phyloP scores from a whole-genome alignment of 1,140 invertebrate genomes.

The Cydia amplana region DNA sequence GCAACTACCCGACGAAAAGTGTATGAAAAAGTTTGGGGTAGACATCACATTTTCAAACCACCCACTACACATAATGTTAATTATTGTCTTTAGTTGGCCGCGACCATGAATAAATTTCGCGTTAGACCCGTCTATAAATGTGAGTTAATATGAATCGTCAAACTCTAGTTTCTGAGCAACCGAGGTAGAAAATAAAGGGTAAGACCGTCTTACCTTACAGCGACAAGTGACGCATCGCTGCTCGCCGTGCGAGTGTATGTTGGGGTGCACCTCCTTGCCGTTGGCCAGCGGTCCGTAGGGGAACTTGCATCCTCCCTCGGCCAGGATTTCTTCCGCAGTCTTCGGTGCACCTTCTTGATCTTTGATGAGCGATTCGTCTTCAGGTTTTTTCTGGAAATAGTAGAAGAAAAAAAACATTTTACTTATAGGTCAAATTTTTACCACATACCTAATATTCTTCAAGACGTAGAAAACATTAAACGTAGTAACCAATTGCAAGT shows the following conservation, averaged over 20 bases:
- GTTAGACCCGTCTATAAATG: too few relatives aligned
- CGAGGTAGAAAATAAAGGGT: too few relatives aligned
- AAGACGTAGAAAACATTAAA: too few relatives aligned
- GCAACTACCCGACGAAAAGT: too few relatives aligned
- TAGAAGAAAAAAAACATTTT: neutral
- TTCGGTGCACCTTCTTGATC: conserved; percentile 78
- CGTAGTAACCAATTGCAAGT: too few relatives aligned
- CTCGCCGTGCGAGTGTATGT: conserved; percentile 89
- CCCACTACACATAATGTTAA: too few relatives aligned
- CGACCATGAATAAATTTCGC: too few relatives aligned
- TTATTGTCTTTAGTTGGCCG: too few relatives aligned
- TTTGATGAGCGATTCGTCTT: conserved; percentile 69
- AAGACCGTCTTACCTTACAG: conserved; percentile 87
- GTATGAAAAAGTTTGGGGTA: too few relatives aligned
- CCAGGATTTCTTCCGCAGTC: conserved; percentile 84
- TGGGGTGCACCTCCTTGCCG: conserved; percentile 92
- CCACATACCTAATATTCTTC: neutral
- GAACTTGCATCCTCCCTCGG: conserved; percentile 88
- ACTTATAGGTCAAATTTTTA: neutral
- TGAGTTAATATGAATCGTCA: too few relatives aligned
- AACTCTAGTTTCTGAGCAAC: neutral
- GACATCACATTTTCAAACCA: too few relatives aligned
- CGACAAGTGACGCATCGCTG: conserved; percentile 92
- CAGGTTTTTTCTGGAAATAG: conserved; percentile 61
- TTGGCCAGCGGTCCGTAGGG: conserved; percentile 86